Evolutionary conservation across 2,113 vertebrate genomes (phyloP), one percentile per base, ranked within the genome.

Genomic region (Chloropsis hardwickii): DNA sequence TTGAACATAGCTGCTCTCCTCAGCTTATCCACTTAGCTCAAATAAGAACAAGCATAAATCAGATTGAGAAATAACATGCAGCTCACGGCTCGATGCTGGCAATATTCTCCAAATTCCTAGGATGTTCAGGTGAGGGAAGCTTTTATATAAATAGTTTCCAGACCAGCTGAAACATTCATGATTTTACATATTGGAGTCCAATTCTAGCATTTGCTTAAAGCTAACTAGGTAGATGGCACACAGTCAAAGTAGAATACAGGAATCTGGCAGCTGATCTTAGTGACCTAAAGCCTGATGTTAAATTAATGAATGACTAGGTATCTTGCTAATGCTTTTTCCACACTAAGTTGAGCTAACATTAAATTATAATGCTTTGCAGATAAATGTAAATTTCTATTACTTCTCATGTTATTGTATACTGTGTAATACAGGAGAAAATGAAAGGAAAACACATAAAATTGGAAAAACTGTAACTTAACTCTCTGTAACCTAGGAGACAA

Each of bases 101-200:
- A 42, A 72, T 92, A 31, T 23, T 69, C 47, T 73, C 66, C 51
- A 92, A 82, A 92, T 90, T 84, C 64, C 61, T 85, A 51, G 45
- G 29, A 81, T 39, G 29, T 67, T 88, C 61, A 93, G 66, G 60
- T 92, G 79, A 96, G 80, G 27, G 48, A 80, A 78, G 29, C 23
- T 81, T 87, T 87, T 74, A 65, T 21, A 90, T 37, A 95, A 90
- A 94, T 53, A 74, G 37, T 37, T 94, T 82, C 69, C 79, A 96
- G 65, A 82, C 14, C 47, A 83, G 64, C 47, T 86, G 81, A 94
- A 94, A 87, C n/a, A 47, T 37, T 86, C 85, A 51, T 65, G 39
- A 70, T 96, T 96, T 92, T 2, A 61, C 73, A 62, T 33, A 29
- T 0, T 57, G 27, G 64, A 92, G 77, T 77, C 42, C 80, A 90